These are phyloP conservation scores for Acomys russatus DNA, from an alignment of 2,797 vertebrate genomes.

Conservation along the genomic window DNA sequence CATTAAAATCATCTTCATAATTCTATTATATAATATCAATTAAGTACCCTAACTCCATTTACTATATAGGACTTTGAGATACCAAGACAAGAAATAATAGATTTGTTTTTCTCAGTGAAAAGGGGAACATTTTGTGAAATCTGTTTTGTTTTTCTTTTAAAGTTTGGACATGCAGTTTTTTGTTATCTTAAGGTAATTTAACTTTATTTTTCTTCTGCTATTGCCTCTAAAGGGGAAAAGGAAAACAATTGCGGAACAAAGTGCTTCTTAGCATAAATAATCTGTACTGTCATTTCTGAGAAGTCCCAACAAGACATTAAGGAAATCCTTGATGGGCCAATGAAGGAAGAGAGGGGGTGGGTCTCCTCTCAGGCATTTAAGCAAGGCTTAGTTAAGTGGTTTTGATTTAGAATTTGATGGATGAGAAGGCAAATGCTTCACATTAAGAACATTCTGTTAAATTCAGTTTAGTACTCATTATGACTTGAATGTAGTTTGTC, in stretches of 20 bases:
- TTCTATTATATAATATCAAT: slow-evolving; percentile 46
- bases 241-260: slow-evolving; percentile 61
- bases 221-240: slow-evolving; percentile 57
- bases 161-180: slow-evolving; percentile 38
- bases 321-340: not conserved
- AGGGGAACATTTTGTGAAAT: slow-evolving; percentile 52
- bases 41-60: slow-evolving; percentile 6
- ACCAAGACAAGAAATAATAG: slow-evolving; percentile 53
- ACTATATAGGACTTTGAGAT: not conserved
- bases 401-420: slow-evolving; percentile 60
- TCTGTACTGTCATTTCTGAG: slow-evolving; percentile 62
- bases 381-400: slow-evolving; percentile 12
- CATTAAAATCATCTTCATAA: slow-evolving; percentile 55
- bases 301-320: slow-evolving; percentile 56
- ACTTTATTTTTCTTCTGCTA: slow-evolving; percentile 63
- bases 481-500: not conserved
- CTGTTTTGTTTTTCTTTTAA: not conserved
- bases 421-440: slow-evolving; percentile 37
- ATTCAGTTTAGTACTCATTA: not conserved
- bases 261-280: slow-evolving; percentile 53
- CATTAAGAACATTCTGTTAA: slow-evolving; percentile 15
- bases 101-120: slow-evolving; percentile 62
- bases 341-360: slow-evolving; percentile 6
- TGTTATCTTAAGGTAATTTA: slow-evolving; percentile 67
- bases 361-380: not conserved